Percentiles rank a stretch among this genome's conserved stretches.
Conservation (phyloP, 2,797 vertebrate genomes). For the Rhincodon typus region DNA sequence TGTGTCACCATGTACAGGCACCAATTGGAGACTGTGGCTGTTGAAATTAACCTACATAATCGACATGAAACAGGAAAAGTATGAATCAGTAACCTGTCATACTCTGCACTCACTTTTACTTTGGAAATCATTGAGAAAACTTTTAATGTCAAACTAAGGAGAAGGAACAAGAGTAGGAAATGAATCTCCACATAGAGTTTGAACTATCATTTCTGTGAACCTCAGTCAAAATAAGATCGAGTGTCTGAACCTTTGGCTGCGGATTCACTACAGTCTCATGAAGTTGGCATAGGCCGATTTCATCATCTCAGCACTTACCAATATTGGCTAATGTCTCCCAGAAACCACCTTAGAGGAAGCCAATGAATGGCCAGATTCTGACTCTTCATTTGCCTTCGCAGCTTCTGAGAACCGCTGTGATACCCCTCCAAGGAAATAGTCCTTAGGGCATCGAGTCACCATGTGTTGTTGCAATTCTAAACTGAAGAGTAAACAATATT, state of each 20-base stretch:
- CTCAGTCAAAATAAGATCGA: not conserved
- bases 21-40: not conserved
- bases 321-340: not conserved
- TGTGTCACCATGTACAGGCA: not conserved
- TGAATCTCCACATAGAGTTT: not conserved
- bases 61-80: not conserved
- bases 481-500: not conserved
- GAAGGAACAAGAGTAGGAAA: not conserved
- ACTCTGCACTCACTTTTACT: not conserved
- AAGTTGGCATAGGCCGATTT: not conserved
- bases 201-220: not conserved
- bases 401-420: not conserved
- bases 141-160: not conserved
- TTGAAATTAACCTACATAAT: not conserved
- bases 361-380: not conserved
- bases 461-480: not conserved
- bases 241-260: not conserved
- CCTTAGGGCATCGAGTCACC: not conserved
- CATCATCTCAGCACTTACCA: too few species aligned
- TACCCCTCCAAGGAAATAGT: not conserved
- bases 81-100: not conserved
- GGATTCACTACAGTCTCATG: not conserved
- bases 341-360: not conserved
- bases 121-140: not conserved
- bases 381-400: not conserved